Conservation (phyloP, 2,797 vertebrate species). For the Labeo calbasu region DNA sequence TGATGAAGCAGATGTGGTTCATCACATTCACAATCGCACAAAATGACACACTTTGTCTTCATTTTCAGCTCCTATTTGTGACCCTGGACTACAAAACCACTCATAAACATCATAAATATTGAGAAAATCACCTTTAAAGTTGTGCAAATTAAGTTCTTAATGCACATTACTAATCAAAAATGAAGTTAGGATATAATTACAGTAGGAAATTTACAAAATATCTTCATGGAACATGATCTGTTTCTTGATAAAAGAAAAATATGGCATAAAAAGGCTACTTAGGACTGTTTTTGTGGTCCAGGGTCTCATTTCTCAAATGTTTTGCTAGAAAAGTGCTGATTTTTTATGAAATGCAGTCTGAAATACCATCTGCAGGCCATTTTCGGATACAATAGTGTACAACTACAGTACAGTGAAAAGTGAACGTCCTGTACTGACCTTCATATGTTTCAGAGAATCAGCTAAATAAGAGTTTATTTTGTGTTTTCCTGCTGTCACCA, state of each 20-base stretch:
- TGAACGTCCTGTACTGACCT: neutral
- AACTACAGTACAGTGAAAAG: neutral
- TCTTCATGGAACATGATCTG: too few species aligned
- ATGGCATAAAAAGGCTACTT: too few species aligned
- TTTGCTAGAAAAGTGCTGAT: neutral
- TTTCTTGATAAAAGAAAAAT: too few species aligned
- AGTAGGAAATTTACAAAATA: too few species aligned
- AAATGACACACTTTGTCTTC: neutral
- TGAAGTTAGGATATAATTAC: too few species aligned
- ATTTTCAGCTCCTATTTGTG: neutral
- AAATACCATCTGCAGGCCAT: neutral
- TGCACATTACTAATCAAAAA: too few species aligned
- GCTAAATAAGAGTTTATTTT: neutral
- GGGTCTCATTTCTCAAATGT: neutral
- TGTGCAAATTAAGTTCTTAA: too few species aligned
- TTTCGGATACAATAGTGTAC: neutral
- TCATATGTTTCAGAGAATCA: neutral
- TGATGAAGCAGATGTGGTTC: neutral
- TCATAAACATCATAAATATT: too few species aligned
- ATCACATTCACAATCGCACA: neutral
- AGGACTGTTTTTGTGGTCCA: too few species aligned
- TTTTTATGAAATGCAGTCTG: neutral
- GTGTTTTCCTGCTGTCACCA: neutral
- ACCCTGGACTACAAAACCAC: too few species aligned
- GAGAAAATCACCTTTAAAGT: too few species aligned